Base-by-base conservation (phyloP, 1,140 invertebrate species). In the Magallana angulata region DNA sequence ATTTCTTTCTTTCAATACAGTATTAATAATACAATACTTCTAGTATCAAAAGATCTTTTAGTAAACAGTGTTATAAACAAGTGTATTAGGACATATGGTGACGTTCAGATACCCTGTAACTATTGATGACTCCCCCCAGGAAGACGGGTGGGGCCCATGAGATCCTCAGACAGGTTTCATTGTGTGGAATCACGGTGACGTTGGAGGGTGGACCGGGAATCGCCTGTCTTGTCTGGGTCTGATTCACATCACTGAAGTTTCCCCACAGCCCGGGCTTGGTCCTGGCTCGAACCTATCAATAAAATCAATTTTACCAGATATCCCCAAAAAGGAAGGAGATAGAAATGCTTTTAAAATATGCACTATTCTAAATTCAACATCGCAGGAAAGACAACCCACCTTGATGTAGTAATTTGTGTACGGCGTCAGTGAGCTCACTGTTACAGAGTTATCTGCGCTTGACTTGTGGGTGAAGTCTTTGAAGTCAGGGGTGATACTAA, bases 141-240 rank as follows among this genome's bases (percentile, higher is more conserved):
- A 84, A 57, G 56, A 57, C 57, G 7, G 93, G 91, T 6, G 90
- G 68, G 5, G 14, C 68, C 94, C 94, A 94, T 1, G 16, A 8
- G 7, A 94, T 30, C 9, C 76, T 87, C 8, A 94, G 36, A 91
- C 93, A 93, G 1, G 91, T 87, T 58, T 87, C 88, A 62, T 93
- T 93, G 12, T 88, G 58, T 16, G n/a, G 36, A 11, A 12, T 82
- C 12, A 88, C 16, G 7, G 71, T 30, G 6, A 94, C 36, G 57
- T 86, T 59, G 7, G 76, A 68, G 5, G 90, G 91, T 7, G 91
- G 86, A 5, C 58, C 68, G 0, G 93, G 93, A 6, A 88, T 85
- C 8, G 89, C 90, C 81, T 91, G 83, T 16, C 88, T 30, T 2
- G 93, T 93, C 4, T 12, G 85, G 9, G 87, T 60, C 11, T 60